Evolutionary conservation across 2,113 vertebrate species (phyloP).

Genomic region (Campylorhamphus procurvoides): DNA sequence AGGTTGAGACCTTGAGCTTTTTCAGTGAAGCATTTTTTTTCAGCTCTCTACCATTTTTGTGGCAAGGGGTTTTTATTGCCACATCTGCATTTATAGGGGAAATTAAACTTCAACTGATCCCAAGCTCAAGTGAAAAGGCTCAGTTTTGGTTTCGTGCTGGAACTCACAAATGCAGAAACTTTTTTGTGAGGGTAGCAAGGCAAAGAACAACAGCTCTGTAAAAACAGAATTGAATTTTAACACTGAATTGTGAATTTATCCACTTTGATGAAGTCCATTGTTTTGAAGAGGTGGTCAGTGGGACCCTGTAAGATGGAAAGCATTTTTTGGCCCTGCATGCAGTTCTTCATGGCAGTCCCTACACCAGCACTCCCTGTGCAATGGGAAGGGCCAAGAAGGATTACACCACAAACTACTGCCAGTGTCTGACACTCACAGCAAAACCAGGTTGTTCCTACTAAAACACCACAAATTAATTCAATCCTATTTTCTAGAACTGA

Average conservation of each 20-base stretch:
- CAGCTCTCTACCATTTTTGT: neutral
- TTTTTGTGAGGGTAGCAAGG: neutral
- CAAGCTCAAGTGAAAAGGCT: neutral
- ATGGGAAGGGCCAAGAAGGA: neutral
- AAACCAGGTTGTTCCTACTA: neutral
- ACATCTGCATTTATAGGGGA: neutral
- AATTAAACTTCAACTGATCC: neutral
- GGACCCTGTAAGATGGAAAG: neutral
- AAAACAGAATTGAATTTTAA: neutral
- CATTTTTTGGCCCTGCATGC: neutral
- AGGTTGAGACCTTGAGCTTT: neutral
- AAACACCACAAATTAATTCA: neutral
- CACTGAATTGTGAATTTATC: neutral
- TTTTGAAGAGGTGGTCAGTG: neutral
- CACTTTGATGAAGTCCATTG: neutral
- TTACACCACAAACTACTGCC: neutral
- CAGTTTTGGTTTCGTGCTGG: neutral
- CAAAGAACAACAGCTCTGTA: neutral
- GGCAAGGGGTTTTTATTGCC: neutral
- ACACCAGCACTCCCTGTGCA: rapidly evolving
- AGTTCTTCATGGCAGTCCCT: neutral
- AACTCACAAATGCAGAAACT: neutral
- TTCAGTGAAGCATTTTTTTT: neutral
- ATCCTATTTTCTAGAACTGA: neutral
- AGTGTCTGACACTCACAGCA: neutral